phyloP scores from a whole-genome alignment of 2,797 vertebrate genomes.

The Hipposideros larvatus region DNA sequence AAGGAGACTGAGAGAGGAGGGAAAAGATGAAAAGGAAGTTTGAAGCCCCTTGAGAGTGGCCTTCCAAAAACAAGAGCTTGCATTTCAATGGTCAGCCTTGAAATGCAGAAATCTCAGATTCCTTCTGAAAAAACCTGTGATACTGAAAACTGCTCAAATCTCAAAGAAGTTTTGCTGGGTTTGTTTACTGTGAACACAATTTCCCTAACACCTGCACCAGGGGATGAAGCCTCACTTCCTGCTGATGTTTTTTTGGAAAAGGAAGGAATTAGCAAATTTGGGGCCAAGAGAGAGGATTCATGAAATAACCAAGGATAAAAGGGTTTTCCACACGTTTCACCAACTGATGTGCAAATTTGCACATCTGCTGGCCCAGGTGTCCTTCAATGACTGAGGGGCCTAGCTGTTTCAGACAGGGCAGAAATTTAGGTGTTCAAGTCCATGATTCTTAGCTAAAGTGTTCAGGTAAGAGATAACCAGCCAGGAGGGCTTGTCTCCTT shows the following conservation, averaged over 20 bases:
- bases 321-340: background rate
- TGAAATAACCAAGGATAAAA: background rate
- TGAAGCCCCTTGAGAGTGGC: background rate
- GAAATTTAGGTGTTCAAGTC: background rate
- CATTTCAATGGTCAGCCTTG: background rate
- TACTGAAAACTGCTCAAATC: background rate
- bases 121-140: background rate
- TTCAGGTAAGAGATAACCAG: background rate
- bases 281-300: background rate
- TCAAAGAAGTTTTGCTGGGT: background rate
- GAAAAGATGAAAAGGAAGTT: constrained; percentile 56
- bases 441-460: background rate
- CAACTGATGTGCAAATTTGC: background rate
- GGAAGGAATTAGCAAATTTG: background rate
- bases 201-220: background rate
- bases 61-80: background rate
- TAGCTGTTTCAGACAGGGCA: background rate
- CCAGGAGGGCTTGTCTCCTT: background rate
- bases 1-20: background rate
- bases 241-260: background rate
- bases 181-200: background rate
- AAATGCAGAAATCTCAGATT: background rate
- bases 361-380: background rate
- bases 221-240: background rate
- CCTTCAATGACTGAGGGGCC: background rate